Evolutionary conservation across 2,797 vertebrate species (phyloP).

Genomic region (Tragopan temminckii): DNA sequence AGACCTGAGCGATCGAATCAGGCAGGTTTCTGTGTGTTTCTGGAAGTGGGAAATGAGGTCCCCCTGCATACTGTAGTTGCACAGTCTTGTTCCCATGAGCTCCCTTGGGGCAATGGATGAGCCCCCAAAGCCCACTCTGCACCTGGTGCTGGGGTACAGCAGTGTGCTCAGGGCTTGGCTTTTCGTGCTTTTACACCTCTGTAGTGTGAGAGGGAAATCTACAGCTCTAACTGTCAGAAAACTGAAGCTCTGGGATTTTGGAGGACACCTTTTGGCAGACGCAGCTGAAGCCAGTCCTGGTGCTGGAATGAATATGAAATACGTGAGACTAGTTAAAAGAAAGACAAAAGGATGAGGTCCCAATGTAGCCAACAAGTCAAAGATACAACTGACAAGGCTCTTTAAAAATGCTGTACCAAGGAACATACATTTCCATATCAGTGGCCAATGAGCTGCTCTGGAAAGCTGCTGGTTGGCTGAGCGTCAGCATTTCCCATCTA

Average conservation of each 20-base stretch:
- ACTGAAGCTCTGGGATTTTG: neutral
- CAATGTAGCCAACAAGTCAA: neutral
- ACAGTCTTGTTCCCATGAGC: fast-evolving
- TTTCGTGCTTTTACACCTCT: neutral
- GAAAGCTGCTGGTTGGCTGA: neutral
- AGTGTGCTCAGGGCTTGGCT: no score
- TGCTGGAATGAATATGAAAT: neutral
- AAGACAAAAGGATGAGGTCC: neutral
- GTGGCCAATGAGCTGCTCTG: fast-evolving
- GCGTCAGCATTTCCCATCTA: neutral
- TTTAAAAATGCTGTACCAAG: neutral
- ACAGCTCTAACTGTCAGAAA: neutral
- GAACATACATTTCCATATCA: fast-evolving
- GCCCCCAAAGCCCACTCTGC: neutral
- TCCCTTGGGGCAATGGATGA: neutral
- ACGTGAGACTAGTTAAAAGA: neutral
- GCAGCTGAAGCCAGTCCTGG: neutral
- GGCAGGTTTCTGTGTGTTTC: neutral
- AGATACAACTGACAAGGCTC: neutral
- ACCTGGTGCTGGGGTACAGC: fast-evolving
- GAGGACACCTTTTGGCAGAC: neutral
- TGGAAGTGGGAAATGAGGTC: neutral
- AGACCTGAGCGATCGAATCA: neutral
- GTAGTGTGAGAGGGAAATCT: neutral
- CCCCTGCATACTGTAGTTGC: fast-evolving